A percentile compares a stretch with the other conserved stretches of the same genome.
These are phyloP conservation scores for Leptatherina wallacei DNA, from an alignment of 2,797 vertebrate genomes.

Conservation along the genomic window DNA sequence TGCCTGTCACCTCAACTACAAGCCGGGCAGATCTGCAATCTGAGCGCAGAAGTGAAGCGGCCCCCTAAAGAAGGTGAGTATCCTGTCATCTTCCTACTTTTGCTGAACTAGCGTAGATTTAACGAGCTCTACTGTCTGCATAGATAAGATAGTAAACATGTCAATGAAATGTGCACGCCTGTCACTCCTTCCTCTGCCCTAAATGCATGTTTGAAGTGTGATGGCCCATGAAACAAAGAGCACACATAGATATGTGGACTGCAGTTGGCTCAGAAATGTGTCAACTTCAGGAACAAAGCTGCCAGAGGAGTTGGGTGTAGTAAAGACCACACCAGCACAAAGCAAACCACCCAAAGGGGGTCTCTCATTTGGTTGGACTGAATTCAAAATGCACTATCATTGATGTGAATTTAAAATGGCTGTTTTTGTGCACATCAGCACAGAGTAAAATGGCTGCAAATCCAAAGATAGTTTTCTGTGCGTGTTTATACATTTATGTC, in stretches of 20 bases:
- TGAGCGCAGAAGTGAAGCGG: conserved; percentile 95
- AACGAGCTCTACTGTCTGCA: conserved; percentile 55
- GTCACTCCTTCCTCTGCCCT: conserved; percentile 75
- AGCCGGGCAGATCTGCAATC: conserved; percentile 96
- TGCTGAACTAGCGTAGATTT: conserved; percentile 58
- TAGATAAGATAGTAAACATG: conserved; percentile 66
- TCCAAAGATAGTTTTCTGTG: conserved; percentile 39
- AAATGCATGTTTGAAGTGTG: conserved; percentile 79
- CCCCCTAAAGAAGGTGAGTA: conserved; percentile 99
- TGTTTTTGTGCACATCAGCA: conserved; percentile 65
- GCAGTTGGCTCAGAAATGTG: conserved; percentile 62
- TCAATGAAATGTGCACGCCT: conserved; percentile 78
- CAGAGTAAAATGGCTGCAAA: conserved; percentile 72
- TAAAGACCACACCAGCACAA: conserved; percentile 69
- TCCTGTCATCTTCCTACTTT: conserved; percentile 41
- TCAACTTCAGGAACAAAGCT: conserved; percentile 66
- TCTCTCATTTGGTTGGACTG: conserved; percentile 65
- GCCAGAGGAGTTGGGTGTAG: conserved; percentile 76
- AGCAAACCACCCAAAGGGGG: conserved; percentile 52
- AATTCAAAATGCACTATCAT: conserved; percentile 61
- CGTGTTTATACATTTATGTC: conserved; percentile 64
- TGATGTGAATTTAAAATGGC: conserved; percentile 74
- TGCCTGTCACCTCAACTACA: conserved; percentile 97
- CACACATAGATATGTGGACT: conserved; percentile 75
- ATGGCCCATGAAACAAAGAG: conserved; percentile 84